Conservation (phyloP, 2,888 invertebrate species). For the Diaperis boleti region DNA sequence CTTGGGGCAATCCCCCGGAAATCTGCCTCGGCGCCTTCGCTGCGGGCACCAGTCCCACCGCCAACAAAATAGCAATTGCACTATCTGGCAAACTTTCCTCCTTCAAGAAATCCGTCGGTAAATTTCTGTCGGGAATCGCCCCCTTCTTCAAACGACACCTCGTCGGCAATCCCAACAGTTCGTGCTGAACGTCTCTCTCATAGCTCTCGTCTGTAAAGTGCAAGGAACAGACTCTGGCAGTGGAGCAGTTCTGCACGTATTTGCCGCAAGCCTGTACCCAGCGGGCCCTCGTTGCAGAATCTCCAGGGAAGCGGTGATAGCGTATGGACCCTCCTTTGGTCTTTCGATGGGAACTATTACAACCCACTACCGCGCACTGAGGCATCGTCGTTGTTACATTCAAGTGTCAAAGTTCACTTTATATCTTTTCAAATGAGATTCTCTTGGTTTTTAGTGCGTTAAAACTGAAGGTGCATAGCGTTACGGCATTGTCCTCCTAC, state of each 20-base stretch:
- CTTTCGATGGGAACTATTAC: slow-evolving; percentile 71
- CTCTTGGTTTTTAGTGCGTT: not conserved
- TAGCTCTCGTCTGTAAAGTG: slow-evolving; percentile 69
- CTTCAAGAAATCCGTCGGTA: slow-evolving; percentile 55
- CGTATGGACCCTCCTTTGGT: slow-evolving; percentile 70
- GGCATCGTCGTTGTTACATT: slow-evolving; percentile 64
- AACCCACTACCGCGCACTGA: slow-evolving; percentile 71
- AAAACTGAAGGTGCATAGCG: slow-evolving; percentile 3
- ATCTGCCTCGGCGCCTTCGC: slow-evolving; percentile 47
- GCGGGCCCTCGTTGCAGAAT: slow-evolving; percentile 67
- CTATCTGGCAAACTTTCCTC: slow-evolving; percentile 53
- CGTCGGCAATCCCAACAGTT: slow-evolving; percentile 69
- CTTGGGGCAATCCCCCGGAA: slow-evolving; percentile 63
- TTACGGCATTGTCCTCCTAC: not conserved
- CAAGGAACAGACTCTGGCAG: slow-evolving; percentile 70
- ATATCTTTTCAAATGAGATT: not conserved
- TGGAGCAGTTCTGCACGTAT: slow-evolving; percentile 68
- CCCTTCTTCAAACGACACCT: slow-evolving; percentile 69
- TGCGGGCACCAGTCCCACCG: slow-evolving; percentile 70
- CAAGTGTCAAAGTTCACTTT: slow-evolving; percentile 4
- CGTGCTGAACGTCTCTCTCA: slow-evolving; percentile 71
- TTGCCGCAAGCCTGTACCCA: slow-evolving; percentile 71
- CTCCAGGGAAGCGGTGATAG: slow-evolving; percentile 72
- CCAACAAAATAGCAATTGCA: slow-evolving; percentile 69
- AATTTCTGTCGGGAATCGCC: slow-evolving; percentile 65